A percentile compares a stretch with the other conserved stretches of the same genome.
These are phyloP conservation scores for Pseudopodoces humilis DNA, from an alignment of 2,113 vertebrate genomes.

Conservation along the genomic window DNA sequence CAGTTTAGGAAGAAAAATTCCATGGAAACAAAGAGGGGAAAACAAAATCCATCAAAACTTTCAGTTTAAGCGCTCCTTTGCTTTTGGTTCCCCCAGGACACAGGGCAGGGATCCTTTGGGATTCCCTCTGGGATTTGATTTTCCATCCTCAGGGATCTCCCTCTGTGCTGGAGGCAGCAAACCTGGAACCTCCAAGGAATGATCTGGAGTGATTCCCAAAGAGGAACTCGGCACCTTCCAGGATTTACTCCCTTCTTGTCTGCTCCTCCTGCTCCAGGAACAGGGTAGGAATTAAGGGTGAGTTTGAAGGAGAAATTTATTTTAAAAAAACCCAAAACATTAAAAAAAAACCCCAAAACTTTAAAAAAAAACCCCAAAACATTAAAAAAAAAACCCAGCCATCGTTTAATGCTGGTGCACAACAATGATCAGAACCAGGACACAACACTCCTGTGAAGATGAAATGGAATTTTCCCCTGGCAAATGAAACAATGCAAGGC, in stretches of 20 bases:
- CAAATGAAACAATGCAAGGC: not conserved
- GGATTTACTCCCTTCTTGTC: not conserved
- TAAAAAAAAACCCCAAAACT: not conserved
- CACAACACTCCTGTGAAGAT: not conserved
- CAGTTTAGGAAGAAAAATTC: no score
- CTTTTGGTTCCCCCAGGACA: not conserved
- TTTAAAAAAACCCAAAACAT: no score
- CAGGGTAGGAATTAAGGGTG: not conserved
- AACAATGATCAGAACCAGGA: rapidly evolving
- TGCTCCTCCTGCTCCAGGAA: not conserved
- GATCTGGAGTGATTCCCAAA: rapidly evolving
- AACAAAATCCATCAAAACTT: not conserved
- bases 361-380: no score
- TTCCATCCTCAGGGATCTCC: not conserved
- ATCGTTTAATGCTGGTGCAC: rapidly evolving
- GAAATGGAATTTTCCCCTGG: not conserved
- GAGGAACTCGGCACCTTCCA: not conserved
- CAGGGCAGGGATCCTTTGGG: not conserved
- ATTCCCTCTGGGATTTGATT: not conserved
- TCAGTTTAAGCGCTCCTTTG: not conserved
- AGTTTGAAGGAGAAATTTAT: not conserved
- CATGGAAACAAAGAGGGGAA: not conserved
- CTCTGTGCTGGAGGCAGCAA: not conserved
- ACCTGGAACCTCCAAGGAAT: not conserved
- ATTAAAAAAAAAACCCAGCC: rapidly evolving